These are phyloP conservation scores for Galeruca laticollis DNA, from an alignment of 2,888 invertebrate species.

Conservation along the genomic window DNA sequence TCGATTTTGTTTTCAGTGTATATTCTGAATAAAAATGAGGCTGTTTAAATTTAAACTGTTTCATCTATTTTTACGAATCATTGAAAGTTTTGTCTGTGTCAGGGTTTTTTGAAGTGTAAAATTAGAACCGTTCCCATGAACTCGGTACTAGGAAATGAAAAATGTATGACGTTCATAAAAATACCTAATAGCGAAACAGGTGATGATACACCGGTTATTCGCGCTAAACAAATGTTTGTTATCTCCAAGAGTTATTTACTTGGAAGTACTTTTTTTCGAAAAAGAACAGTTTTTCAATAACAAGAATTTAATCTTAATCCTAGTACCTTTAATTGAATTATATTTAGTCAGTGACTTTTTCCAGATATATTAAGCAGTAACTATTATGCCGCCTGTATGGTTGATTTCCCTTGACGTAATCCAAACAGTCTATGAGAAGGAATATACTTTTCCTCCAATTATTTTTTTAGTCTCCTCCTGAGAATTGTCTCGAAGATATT, in stretches of 20 bases:
- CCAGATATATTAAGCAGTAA: no score
- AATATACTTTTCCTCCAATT: no score
- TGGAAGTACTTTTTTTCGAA: no score
- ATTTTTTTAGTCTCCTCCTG: no score
- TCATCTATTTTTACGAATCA: conserved; percentile 4
- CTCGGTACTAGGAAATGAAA: conserved; percentile 1
- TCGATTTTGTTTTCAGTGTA: neutral
- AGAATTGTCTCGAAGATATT: no score
- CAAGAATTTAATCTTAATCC: no score
- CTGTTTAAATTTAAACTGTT: neutral
- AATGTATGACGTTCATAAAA: neutral
- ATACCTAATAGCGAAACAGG: conserved; percentile 5
- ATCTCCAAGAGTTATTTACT: neutral
- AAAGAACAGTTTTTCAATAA: no score
- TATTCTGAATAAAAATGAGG: neutral
- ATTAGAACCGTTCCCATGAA: conserved; percentile 11
- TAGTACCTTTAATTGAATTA: no score
- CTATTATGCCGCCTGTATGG: no score
- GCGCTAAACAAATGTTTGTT: neutral
- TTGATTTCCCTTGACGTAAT: no score
- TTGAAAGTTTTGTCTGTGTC: neutral
- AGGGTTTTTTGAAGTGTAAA: conserved; percentile 7
- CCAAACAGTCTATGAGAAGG: no score
- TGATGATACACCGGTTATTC: neutral
- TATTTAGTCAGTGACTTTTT: no score